Evolutionary conservation across 2,888 invertebrate genomes (phyloP).

Genomic region (Plagodis pulveraria): DNA sequence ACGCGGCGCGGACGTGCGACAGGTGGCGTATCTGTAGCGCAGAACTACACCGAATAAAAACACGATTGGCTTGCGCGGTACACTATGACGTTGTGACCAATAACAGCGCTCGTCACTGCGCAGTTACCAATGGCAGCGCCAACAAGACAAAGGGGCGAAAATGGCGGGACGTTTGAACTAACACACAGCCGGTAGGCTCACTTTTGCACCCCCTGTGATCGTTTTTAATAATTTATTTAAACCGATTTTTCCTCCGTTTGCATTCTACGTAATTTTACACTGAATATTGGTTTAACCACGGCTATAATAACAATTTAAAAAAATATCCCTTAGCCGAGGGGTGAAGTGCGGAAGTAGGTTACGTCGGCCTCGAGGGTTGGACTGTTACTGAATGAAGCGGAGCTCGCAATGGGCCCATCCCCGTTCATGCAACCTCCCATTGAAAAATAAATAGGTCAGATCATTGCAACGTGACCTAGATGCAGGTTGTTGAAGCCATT

Average conservation of each 20-base stretch:
- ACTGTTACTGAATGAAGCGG: slow-evolving; percentile 78
- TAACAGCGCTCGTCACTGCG: slow-evolving; percentile 45
- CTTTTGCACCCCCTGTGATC: slow-evolving; percentile 34
- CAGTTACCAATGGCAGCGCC: slow-evolving; percentile 57
- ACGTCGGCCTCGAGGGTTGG: slow-evolving; percentile 72
- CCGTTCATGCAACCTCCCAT: slow-evolving; percentile 80
- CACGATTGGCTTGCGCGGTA: slow-evolving; percentile 56
- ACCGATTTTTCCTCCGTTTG: slow-evolving; percentile 9
- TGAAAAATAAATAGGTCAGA: slow-evolving; percentile 84
- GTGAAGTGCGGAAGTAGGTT: slow-evolving; percentile 67
- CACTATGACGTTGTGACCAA: slow-evolving; percentile 56
- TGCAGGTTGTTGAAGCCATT: slow-evolving; percentile 70
- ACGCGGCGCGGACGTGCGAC: slow-evolving; percentile 70
- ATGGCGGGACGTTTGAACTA: slow-evolving; percentile 63
- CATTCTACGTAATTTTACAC: slow-evolving; percentile 7
- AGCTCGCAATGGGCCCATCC: slow-evolving; percentile 71
- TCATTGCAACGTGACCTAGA: slow-evolving; percentile 79
- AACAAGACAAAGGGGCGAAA: slow-evolving; percentile 42
- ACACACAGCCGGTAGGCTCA: slow-evolving; percentile 43
- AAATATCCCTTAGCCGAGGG: slow-evolving; percentile 18
- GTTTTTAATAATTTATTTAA: slow-evolving; percentile 20
- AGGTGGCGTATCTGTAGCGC: slow-evolving; percentile 78
- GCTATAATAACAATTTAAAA: slow-evolving; percentile 8
- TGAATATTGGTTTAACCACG: slow-evolving; percentile 11
- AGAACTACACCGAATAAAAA: slow-evolving; percentile 44